phyloP scores from a whole-genome alignment of 2,113 vertebrate species.

The Pungitius pungitius region DNA sequence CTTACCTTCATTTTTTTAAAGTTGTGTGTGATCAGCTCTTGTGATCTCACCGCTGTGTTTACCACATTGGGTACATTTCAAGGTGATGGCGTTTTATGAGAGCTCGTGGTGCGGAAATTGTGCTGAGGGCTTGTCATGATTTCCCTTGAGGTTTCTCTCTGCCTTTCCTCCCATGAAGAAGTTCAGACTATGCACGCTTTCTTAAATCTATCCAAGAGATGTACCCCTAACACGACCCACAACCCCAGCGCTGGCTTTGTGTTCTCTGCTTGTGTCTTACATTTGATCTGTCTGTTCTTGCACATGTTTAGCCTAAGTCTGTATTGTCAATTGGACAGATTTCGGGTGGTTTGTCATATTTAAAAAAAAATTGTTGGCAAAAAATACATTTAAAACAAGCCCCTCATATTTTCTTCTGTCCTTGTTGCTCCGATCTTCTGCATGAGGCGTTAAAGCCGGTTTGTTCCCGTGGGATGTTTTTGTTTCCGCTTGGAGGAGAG shows the following conservation, averaged over 20 bases:
- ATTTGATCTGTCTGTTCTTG: too few relatives aligned
- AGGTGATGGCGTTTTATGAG: conserved; percentile 28
- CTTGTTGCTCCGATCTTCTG: background rate
- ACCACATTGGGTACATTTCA: conserved; percentile 20
- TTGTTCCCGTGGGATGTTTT: conserved; percentile 10
- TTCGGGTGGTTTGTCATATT: too few relatives aligned
- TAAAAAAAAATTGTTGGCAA: too few relatives aligned
- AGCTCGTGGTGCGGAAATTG: background rate
- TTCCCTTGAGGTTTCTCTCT: background rate
- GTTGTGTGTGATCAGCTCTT: background rate
- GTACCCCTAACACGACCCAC: background rate
- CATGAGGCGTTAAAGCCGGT: conserved; percentile 8
- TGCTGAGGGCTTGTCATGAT: conserved; percentile 24
- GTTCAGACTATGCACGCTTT: background rate
- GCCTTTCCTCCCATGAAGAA: background rate
- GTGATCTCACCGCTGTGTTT: conserved; percentile 11
- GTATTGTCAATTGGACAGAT: too few relatives aligned
- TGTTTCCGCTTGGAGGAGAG: background rate
- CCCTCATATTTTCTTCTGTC: background rate
- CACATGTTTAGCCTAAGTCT: too few relatives aligned
- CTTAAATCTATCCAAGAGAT: background rate
- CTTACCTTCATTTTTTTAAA: background rate
- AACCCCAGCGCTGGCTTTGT: background rate
- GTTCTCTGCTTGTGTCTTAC: background rate
- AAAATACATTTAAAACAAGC: background rate